phyloP scores from a whole-genome alignment of 2,113 vertebrate genomes.

The Heterochromis multidens region DNA sequence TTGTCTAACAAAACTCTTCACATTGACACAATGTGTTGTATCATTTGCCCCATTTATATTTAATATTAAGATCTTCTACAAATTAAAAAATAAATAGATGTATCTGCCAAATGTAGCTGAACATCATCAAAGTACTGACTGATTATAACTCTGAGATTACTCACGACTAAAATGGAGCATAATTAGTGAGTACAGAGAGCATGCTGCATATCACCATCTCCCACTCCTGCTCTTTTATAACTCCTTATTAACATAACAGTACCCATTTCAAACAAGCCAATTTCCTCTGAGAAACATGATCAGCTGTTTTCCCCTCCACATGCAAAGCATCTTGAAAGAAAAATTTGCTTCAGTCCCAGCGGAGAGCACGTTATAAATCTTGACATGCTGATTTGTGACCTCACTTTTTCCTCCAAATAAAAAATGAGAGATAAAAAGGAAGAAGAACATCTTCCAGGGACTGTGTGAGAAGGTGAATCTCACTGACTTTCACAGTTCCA shows the following conservation, averaged over 20 bases:
- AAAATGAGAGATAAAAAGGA: neutral
- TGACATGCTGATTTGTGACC: constrained; percentile 30
- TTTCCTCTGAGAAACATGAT: constrained; percentile 8
- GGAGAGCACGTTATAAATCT: constrained; percentile 16
- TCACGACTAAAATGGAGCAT: neutral
- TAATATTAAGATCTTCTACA: neutral
- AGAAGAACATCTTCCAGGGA: neutral
- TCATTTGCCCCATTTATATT: neutral
- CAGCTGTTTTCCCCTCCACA: neutral
- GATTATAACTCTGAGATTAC: neutral
- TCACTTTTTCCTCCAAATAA: constrained; percentile 37
- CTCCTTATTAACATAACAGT: neutral
- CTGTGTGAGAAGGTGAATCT: constrained; percentile 14
- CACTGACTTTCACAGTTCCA: neutral
- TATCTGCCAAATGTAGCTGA: neutral
- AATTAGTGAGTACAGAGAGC: neutral
- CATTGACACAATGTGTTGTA: neutral
- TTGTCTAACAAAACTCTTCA: neutral
- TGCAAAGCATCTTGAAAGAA: constrained; percentile 1
- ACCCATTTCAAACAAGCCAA: neutral
- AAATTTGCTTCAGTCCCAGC: constrained; percentile 5
- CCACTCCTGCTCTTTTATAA: neutral
- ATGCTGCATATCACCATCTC: neutral
- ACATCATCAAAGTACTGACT: neutral
- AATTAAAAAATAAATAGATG: neutral